These are phyloP conservation scores for Oncopodura yosiiana DNA, from an alignment of 1,140 invertebrate genomes.

Conservation along the genomic window DNA sequence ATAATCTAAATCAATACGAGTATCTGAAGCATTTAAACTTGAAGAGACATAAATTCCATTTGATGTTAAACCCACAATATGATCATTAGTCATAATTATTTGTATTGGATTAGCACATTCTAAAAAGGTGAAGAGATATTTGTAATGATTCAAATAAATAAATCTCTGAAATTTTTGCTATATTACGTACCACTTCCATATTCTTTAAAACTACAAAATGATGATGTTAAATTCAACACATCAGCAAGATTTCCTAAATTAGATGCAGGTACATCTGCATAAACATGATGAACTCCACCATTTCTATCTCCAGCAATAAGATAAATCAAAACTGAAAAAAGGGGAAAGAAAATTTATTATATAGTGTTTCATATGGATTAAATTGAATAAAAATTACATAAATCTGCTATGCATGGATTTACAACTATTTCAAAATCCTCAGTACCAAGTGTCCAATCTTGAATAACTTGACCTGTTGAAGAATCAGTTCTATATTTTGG, in stretches of 20 bases:
- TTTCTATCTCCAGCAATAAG: neutral
- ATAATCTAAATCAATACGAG: neutral
- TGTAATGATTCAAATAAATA: neutral
- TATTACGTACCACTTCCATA: neutral
- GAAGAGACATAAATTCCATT: conserved; percentile 1
- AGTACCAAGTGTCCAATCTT: no score
- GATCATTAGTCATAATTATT: conserved; percentile 9
- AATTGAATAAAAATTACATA: conserved; percentile 7
- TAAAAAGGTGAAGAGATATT: neutral
- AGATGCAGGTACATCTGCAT: conserved; percentile 5
- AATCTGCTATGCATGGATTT: conserved; percentile 14
- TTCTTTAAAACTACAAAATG: neutral
- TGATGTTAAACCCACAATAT: conserved; percentile 3
- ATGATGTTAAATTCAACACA: conserved; percentile 8
- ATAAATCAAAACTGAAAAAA: conserved; percentile 7
- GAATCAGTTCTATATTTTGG: no score
- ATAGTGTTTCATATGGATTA: neutral
- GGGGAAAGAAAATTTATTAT: neutral
- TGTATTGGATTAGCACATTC: conserved; percentile 1
- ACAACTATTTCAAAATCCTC: conserved; percentile 4
- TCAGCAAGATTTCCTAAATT: neutral
- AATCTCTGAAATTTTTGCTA: neutral
- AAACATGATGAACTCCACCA: neutral
- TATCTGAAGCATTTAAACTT: neutral
- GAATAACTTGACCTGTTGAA: no score